Conservation (phyloP, 2,888 invertebrate species). For the Tipula lateralis region DNA sequence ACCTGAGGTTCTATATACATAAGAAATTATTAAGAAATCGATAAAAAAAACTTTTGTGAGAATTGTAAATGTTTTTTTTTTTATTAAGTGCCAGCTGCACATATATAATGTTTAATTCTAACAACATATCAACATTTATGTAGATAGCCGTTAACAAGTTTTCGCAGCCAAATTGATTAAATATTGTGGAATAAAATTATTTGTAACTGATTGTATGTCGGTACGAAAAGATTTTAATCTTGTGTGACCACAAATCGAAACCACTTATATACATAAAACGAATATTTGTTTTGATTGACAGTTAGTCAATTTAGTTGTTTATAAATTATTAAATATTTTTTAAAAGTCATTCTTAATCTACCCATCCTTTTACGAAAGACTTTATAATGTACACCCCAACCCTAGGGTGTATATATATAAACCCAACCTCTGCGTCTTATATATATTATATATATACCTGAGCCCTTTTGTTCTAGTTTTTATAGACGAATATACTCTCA, state of each 20-base stretch:
- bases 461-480: neutral
- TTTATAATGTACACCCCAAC: neutral
- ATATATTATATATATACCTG: too few species aligned
- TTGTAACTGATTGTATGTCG: too few species aligned
- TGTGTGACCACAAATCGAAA: neutral
- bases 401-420: neutral
- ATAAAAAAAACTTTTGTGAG: neutral
- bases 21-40: neutral
- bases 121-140: neutral
- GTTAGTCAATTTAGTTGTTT: neutral
- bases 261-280: neutral
- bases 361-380: neutral
- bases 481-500: neutral
- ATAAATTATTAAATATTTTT: neutral
- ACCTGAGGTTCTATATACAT: neutral
- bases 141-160: neutral
- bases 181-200: neutral
- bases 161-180: neutral
- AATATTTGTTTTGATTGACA: neutral
- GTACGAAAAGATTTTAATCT: neutral
- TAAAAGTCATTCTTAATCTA: neutral
- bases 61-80: neutral
- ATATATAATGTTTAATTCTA: neutral
- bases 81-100: neutral
- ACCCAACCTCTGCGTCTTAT: neutral